Base-by-base conservation (phyloP, 2,797 vertebrate species). In the Vireo griseus region DNA sequence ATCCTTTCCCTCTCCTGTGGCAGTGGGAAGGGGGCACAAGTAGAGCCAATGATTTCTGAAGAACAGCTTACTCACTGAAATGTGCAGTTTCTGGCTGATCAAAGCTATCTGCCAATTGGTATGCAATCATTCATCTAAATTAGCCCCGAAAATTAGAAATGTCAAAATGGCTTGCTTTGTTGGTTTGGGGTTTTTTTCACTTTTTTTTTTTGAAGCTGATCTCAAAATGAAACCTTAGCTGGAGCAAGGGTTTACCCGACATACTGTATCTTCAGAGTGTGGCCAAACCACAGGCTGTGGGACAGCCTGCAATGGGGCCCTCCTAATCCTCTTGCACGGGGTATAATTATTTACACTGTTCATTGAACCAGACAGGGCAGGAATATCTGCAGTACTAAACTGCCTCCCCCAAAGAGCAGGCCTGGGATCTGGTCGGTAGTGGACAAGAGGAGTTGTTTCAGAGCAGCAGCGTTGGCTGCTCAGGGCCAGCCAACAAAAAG, bases 201-300 rank as follows among this genome's bases (percentile, higher is more conserved):
- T 8, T 25, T 65, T 9, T 25, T 65, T 9, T 81, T 76, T 33
- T 66, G 1, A 54, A 74, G 48, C 10, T 28, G 45, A 44, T 55
- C 25, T 88, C 50, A 28, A 42, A 63, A 79, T 67, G 29, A 79
- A 82, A 40, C 17, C 22, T 85, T 58, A 67, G 19, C 31, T 10
- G 6, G 31, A 55, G 10, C 0, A 0, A 75, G 63, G 13, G 57
- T 92, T 92, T 79, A 44, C 16, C 15, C 2, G 1, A 47, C 4
- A 17, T 37, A 28, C 39, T 71, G 10, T 22, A n/a, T 52, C 57
- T 84, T 78, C 44, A 50, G 63, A 48, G 20, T 2, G 20, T 37
- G 55, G 47, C 69, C 85, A 91, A 86, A 48, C 33, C 42, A 57
- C 31, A 33, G 57, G 26, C 58, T 61, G 48, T 42, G 31, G 31